phyloP scores from a whole-genome alignment of 2,113 vertebrate species.

The human region GRCh38 chr11:133368501-133369000 shows the following conservation, averaged over 20 bases:
- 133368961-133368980: background rate
- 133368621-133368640: background rate
- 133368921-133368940: conserved; percentile 30
- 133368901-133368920: conserved; percentile 31
- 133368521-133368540: background rate
- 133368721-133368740: background rate
- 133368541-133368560: background rate
- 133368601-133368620: background rate
- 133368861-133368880: background rate
- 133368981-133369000: conserved; percentile 6
- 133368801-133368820: background rate
- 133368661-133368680: background rate
- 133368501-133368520: background rate
- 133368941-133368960: conserved; percentile 45
- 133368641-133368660: background rate
- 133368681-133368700: background rate
- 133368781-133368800: background rate
- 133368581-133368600: background rate
- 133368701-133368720: background rate
- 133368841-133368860: background rate
- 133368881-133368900: background rate
- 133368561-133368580: background rate
- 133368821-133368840: background rate
- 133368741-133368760: background rate
- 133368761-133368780: background rate